Conservation (phyloP, 2,797 vertebrate genomes). For the Lagorchestes hirsutus region DNA sequence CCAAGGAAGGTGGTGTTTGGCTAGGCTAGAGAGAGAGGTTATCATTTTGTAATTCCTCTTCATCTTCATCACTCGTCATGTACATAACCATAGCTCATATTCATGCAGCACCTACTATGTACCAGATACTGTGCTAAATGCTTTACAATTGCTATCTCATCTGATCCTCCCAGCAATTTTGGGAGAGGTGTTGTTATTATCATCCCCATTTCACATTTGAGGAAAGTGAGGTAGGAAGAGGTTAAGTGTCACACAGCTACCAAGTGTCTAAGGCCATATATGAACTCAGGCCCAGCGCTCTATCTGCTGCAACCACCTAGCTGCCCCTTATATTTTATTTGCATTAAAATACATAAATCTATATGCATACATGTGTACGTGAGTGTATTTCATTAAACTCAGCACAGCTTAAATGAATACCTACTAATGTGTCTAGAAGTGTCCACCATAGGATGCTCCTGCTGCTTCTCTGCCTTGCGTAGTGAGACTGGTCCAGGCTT, state of each 20-base stretch:
- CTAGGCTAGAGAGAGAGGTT: too few relatives aligned
- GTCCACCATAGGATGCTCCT: not conserved
- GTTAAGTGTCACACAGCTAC: not conserved
- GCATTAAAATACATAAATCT: not conserved
- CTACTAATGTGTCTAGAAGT: not conserved
- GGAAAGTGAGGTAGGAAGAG: not conserved
- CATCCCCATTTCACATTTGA: not conserved
- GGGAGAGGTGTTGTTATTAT: not conserved
- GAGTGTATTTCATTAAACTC: not conserved
- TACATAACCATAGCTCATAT: not conserved
- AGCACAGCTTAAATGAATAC: too few relatives aligned
- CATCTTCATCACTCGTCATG: not conserved
- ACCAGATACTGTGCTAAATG: rapidly evolving
- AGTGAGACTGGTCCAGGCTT: not conserved
- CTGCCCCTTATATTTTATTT: not conserved
- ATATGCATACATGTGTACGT: rapidly evolving
- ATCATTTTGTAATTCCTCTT: not conserved
- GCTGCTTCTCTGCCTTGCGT: not conserved
- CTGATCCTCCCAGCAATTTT: not conserved
- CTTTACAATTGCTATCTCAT: not conserved
- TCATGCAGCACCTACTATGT: not conserved
- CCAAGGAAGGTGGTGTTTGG: not conserved
- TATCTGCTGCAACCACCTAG: too few relatives aligned
- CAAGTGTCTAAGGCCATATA: not conserved
- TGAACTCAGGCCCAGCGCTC: not conserved